Conservation (phyloP, 2,113 vertebrate genomes). For the Tapirus terrestris region DNA sequence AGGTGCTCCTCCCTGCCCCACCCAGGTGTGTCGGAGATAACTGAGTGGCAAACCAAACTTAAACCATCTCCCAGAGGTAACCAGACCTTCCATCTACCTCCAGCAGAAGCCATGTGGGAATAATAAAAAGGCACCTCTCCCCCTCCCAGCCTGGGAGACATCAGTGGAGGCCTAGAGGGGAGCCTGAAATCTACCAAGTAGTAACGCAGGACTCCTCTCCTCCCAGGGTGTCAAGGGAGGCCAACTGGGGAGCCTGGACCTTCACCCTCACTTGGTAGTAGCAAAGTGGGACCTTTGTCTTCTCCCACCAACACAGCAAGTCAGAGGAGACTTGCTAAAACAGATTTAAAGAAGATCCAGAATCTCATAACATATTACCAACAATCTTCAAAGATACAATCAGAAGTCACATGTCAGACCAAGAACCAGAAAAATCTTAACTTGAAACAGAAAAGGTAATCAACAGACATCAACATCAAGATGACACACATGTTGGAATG, state of each 20-base stretch:
- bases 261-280: background rate
- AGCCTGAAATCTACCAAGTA: background rate
- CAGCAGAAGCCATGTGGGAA: background rate
- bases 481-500: background rate
- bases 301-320: background rate
- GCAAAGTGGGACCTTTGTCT: background rate
- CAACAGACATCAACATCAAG: background rate
- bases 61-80: background rate
- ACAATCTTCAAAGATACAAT: background rate
- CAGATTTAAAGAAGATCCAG: background rate
- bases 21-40: background rate
- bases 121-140: background rate
- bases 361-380: background rate
- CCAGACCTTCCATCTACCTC: background rate
- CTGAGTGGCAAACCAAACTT: background rate
- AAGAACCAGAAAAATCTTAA: slow-evolving; percentile 3
- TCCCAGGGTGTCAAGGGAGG: background rate
- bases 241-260: background rate
- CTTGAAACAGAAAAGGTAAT: slow-evolving; percentile 33
- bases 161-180: background rate
- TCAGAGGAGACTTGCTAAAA: background rate
- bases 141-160: no score
- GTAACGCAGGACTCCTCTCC: background rate
- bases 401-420: background rate
- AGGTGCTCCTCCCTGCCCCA: no score